These are phyloP conservation scores for Melikaiella ostensackeni DNA, from an alignment of 2,888 invertebrate genomes.

Conservation along the genomic window DNA sequence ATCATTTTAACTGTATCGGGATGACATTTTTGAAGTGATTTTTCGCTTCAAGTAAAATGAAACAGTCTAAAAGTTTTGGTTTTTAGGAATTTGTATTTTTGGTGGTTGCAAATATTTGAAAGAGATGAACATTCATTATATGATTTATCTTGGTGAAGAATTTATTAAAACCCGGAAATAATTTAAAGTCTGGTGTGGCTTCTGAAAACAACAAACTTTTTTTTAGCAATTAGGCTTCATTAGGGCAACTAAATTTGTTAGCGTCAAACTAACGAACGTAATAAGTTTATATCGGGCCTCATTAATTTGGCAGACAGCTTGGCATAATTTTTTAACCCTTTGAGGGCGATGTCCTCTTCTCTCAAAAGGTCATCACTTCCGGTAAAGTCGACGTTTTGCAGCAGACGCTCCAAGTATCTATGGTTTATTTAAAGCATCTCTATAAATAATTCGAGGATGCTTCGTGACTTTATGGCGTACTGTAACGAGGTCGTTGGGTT, in stretches of 20 bases:
- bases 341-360: conserved; percentile 10
- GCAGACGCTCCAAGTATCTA: conserved; percentile 10
- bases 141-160: too few relatives aligned
- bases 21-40: too few relatives aligned
- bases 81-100: too few relatives aligned
- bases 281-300: conserved; percentile 7
- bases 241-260: not conserved
- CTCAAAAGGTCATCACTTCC: conserved; percentile 31
- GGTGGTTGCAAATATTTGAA: too few relatives aligned
- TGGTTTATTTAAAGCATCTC: conserved; percentile 34
- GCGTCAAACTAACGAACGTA: conserved; percentile 1
- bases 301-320: conserved; percentile 3
- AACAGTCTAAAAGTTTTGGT: too few relatives aligned
- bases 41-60: too few relatives aligned
- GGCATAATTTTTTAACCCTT: not conserved
- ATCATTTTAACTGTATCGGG: too few relatives aligned
- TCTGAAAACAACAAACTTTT: not conserved
- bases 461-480: conserved; percentile 2
- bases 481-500: conserved; percentile 6
- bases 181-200: too few relatives aligned
- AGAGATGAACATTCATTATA: too few relatives aligned
- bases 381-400: conserved; percentile 22
- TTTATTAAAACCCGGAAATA: too few relatives aligned
- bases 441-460: conserved; percentile 35
- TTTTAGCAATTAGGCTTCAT: not conserved